These are phyloP conservation scores for Strongylocentrotus purpuratus DNA, from an alignment of 35 echinoderm and acorn worm genomes.

Conservation along the genomic window DNA sequence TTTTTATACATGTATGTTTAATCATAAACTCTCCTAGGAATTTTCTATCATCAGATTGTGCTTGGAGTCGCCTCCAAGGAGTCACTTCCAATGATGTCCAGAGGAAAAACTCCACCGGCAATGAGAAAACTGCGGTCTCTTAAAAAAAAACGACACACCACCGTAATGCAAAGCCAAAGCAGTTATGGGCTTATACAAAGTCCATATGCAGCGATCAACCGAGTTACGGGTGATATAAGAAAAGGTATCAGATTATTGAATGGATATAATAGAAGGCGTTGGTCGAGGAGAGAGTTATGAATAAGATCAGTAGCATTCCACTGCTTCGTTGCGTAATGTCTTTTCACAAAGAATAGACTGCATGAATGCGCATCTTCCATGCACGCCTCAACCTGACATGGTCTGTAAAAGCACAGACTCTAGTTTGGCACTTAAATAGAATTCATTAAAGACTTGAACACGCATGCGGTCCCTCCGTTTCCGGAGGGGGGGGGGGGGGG, in stretches of 20 bases:
- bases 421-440: too few species aligned
- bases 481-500: not conserved
- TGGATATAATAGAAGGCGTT: slow-evolving; percentile 11
- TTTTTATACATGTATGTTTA: not conserved
- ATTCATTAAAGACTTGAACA: too few species aligned
- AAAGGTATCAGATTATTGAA: not conserved
- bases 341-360: not conserved
- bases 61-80: too few species aligned
- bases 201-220: too few species aligned
- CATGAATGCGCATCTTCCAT: not conserved
- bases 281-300: not conserved
- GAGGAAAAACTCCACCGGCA: too few species aligned
- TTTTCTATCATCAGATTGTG: too few species aligned
- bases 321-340: not conserved
- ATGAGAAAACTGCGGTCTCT: too few species aligned
- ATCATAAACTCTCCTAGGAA: not conserved
- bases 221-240: not conserved
- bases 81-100: too few species aligned
- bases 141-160: too few species aligned
- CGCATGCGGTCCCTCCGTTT: not conserved
- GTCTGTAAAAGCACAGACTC: not conserved
- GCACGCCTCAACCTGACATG: not conserved
- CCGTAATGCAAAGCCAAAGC: too few species aligned
- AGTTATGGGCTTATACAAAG: too few species aligned
- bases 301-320: not conserved